Evolutionary conservation across 2,113 vertebrate genomes (phyloP), one percentile per base, ranked within the genome.

Genomic region (Excalfactoria chinensis): DNA sequence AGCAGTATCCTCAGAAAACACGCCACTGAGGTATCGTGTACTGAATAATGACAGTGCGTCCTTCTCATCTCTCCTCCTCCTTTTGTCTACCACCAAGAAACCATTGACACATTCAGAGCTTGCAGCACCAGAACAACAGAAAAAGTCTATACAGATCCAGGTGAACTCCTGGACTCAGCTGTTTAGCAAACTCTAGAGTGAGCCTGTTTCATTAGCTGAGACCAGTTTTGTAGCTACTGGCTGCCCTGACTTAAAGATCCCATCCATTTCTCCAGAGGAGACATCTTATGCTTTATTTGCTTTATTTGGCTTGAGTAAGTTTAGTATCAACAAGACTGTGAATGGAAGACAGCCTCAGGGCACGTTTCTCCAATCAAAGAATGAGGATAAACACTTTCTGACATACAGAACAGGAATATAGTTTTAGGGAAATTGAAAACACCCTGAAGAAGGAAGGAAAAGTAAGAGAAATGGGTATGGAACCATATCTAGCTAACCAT

Each of bases 1-100:
- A 85, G 60, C 37, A 71, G 72, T 19, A 89, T 86, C 68, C 90
- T 93, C 88, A 94, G 91, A 95, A 96, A 94, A 87, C 69, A 91
- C 96, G 67, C 80, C 89, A 74, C 92, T 90, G 53, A 18, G 77
- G 69, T 69, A 55, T 60, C 77, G 59, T 90, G 8, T 17, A 55
- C 71, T 80, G 71, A 79, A 70, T 40, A 85, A 83, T 30, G 67
- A 44, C 88, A 37, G 3, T 32, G 83, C 0, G 15, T 70, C 88
- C 46, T 26, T 64, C 80, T 97, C 93, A 94, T 90, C 85, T 81
- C 71, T 43, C 17, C 63, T 43, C 17, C 63, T 86, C 64, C 60
- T 89, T 93, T 89, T 14, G 4, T 60, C 71, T 72, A 8, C 83
- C 51, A 80, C 73, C 56, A 58, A 90, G 94, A 93, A 93, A 86